phyloP scores from a whole-genome alignment of 2,888 invertebrate genomes.

The Lypha dubia region DNA sequence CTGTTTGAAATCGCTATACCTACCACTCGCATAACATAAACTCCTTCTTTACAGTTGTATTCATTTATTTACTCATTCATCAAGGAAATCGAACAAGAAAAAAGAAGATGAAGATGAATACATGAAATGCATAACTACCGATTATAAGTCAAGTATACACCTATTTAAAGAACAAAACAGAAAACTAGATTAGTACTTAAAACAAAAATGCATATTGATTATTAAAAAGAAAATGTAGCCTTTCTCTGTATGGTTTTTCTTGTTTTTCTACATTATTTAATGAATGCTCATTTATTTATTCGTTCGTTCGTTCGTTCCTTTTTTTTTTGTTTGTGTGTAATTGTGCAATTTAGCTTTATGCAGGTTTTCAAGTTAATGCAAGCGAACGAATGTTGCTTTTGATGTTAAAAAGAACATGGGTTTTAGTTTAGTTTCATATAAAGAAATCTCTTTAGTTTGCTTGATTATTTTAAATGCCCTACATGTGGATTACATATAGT shows the following conservation, averaged over 20 bases:
- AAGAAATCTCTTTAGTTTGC: not conserved
- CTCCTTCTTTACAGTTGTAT: not conserved
- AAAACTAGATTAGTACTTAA: constrained; percentile 32
- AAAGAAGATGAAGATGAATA: not conserved
- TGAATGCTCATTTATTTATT: constrained; percentile 34
- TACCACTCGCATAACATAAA: not conserved
- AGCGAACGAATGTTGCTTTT: not conserved
- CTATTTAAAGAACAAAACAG: not conserved
- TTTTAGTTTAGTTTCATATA: constrained; percentile 13
- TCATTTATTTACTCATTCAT: constrained; percentile 30
- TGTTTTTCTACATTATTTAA: constrained; percentile 7
- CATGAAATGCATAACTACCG: not conserved
- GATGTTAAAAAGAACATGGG: constrained; percentile 4
- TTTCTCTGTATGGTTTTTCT: not conserved
- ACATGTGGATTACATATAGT: not conserved
- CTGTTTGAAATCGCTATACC: not conserved
- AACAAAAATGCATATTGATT: constrained; percentile 36
- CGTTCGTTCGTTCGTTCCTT: not conserved
- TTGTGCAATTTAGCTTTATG: constrained; percentile 32
- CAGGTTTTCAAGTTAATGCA: constrained; percentile 19
- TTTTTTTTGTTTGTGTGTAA: not conserved
- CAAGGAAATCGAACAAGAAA: constrained; percentile 11
- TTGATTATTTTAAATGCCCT: constrained; percentile 17
- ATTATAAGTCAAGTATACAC: not conserved
- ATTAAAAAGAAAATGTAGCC: constrained; percentile 32